A percentile compares a stretch with the other conserved stretches of the same genome.
These are phyloP conservation scores for Bubo bubo DNA, from an alignment of 2,113 vertebrate species.

Conservation along the genomic window DNA sequence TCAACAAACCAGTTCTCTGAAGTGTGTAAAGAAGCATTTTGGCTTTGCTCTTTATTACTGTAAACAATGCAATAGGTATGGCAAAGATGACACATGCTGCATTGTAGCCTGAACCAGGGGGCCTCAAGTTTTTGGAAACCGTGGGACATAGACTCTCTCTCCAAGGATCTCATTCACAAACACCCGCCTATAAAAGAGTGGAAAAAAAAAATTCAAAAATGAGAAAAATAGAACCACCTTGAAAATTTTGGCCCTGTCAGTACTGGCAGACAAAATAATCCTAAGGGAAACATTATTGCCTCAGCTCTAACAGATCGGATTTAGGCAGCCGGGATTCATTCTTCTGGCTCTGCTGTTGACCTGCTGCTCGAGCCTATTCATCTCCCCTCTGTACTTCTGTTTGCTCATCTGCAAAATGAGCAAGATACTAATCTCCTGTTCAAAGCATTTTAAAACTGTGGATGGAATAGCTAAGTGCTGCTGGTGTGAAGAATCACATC, in stretches of 20 bases:
- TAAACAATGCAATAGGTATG: not conserved
- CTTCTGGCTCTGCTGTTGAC: constrained; percentile 50
- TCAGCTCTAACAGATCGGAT: not conserved
- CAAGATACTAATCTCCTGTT: constrained; percentile 62
- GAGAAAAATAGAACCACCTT: not conserved
- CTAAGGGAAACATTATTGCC: not conserved
- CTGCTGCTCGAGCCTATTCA: constrained; percentile 45
- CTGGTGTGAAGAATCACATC: constrained; percentile 26
- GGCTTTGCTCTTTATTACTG: not conserved
- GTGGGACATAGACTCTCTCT: accelerated
- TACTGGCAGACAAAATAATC: constrained; percentile 27
- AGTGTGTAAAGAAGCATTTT: not conserved
- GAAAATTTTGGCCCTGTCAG: not conserved
- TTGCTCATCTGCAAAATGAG: constrained; percentile 67
- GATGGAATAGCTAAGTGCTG: constrained; percentile 19
- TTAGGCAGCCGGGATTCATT: not conserved
- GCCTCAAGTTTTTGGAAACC: accelerated
- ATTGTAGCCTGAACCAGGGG: not conserved
- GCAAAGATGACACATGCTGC: not conserved
- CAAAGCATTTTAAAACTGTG: constrained; percentile 51
- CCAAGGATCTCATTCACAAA: not conserved
- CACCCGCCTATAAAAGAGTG: not conserved
- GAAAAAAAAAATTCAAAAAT: not conserved
- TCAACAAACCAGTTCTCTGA: not conserved
- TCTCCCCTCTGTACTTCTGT: constrained; percentile 52